Conservation (phyloP, 2,113 vertebrate species). For the Gadus chalcogrammus region DNA sequence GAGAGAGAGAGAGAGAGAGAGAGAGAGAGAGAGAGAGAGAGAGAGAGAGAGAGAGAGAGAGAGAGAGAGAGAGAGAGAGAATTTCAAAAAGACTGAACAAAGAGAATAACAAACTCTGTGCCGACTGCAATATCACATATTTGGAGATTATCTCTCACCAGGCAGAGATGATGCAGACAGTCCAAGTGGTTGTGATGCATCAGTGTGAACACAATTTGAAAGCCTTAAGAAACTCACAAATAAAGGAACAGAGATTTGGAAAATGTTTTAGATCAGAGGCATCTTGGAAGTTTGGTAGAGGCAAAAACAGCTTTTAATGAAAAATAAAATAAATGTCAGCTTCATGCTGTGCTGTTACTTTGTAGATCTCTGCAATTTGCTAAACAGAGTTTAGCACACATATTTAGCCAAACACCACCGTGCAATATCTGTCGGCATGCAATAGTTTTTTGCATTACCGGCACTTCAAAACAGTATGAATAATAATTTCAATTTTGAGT, state of each 20-base stretch:
- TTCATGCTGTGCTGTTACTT: too few relatives aligned
- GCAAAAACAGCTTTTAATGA: too few relatives aligned
- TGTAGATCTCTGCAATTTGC: too few relatives aligned
- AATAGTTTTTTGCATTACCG: too few relatives aligned
- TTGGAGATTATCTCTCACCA: background rate
- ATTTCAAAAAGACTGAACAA: conserved; percentile 3
- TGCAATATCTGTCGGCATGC: too few relatives aligned
- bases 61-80: background rate
- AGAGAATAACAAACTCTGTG: background rate
- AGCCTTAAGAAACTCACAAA: background rate
- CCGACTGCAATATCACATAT: background rate
- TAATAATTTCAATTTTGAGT: too few relatives aligned
- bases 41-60: background rate
- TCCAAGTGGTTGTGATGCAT: background rate
- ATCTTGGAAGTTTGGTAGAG: too few relatives aligned
- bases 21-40: background rate
- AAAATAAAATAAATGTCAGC: too few relatives aligned
- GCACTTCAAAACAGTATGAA: too few relatives aligned
- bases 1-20: background rate
- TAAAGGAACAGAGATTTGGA: background rate
- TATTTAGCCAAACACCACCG: too few relatives aligned
- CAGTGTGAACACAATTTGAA: background rate
- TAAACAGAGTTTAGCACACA: too few relatives aligned
- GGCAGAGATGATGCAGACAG: background rate
- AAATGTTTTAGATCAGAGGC: too few relatives aligned